Conservation (phyloP, 1,140 invertebrate species). For the Microplitis mediator region DNA sequence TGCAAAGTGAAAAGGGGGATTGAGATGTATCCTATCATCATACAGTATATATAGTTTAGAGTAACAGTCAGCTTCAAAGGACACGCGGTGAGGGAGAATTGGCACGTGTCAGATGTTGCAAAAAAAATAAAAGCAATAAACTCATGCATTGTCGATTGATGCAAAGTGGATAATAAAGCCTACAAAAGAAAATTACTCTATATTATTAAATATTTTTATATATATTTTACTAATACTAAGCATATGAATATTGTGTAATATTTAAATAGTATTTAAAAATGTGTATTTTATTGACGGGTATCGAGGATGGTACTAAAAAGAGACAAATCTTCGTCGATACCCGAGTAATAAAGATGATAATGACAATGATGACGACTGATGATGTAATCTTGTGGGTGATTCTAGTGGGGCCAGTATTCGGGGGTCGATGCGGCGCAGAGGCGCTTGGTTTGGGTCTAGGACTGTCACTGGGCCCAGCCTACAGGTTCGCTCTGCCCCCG, state of each 20-base stretch:
- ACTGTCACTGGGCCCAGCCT: conserved; percentile 61
- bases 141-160: conserved; percentile 34
- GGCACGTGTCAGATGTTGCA: conserved; percentile 52
- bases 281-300: background rate
- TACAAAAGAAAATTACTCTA: background rate
- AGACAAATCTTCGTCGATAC: conserved; percentile 7
- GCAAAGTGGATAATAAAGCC: conserved; percentile 54
- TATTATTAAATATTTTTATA: background rate
- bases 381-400: conserved; percentile 51
- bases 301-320: background rate
- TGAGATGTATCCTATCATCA: background rate
- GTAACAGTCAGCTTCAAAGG: conserved; percentile 8
- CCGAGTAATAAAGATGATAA: background rate
- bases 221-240: too few species aligned
- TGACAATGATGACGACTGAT: conserved; percentile 53
- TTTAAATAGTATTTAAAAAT: background rate
- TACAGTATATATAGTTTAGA: too few species aligned
- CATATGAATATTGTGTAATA: background rate
- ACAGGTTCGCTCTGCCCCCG: conserved; percentile 64
- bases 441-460: conserved; percentile 63
- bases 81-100: conserved; percentile 24
- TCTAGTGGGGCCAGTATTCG: conserved; percentile 64
- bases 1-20: conserved; percentile 3
- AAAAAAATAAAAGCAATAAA: conserved; percentile 56
- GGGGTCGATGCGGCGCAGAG: conserved; percentile 64